Percentiles rank a stretch among this genome's conserved stretches.
Evolutionary conservation across 2,888 invertebrate genomes (phyloP).

Genomic region (Apomyelois bistriatella): DNA sequence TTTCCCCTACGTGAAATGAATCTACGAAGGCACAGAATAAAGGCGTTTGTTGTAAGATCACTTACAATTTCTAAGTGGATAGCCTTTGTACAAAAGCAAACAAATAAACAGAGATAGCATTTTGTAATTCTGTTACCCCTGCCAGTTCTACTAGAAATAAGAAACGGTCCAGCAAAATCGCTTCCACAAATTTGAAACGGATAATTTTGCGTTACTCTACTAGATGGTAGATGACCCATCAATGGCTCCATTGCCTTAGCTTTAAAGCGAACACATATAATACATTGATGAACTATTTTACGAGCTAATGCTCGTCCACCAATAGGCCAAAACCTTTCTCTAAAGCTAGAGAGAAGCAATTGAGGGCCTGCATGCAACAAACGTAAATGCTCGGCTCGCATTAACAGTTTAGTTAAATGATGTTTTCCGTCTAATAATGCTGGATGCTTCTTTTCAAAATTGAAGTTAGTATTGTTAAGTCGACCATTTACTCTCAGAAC

Average conservation of each 20-base stretch:
- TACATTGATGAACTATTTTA: slow-evolving; percentile 13
- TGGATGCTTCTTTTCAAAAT: slow-evolving; percentile 14
- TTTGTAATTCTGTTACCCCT: slow-evolving; percentile 12
- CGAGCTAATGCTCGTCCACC: slow-evolving; percentile 20
- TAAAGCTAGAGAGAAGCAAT: slow-evolving; percentile 19
- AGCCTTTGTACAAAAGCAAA: too few relatives aligned
- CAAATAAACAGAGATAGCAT: slow-evolving; percentile 12
- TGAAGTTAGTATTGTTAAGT: slow-evolving; percentile 1
- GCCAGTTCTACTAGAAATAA: slow-evolving; percentile 13
- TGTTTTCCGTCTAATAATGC: slow-evolving; percentile 10
- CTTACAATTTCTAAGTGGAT: slow-evolving; percentile 18
- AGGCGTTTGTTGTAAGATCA: slow-evolving; percentile 17
- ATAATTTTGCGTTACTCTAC: slow-evolving; percentile 11
- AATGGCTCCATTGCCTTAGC: slow-evolving; percentile 17
- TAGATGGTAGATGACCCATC: slow-evolving; percentile 19
- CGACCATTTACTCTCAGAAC: slow-evolving; percentile 8
- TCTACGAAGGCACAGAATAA: slow-evolving; percentile 16
- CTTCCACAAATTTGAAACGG: slow-evolving; percentile 16
- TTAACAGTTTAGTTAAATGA: slow-evolving; percentile 16
- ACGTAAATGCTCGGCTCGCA: slow-evolving; percentile 12
- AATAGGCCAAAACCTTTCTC: slow-evolving; percentile 23
- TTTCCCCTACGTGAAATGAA: slow-evolving; percentile 13
- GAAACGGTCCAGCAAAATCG: slow-evolving; percentile 17
- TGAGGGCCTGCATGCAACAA: slow-evolving; percentile 15
- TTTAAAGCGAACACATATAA: slow-evolving; percentile 14